Evolutionary conservation across 1,140 invertebrate species (phyloP), one percentile per base, ranked within the genome.

Genomic region (Trichoplusia ni): DNA sequence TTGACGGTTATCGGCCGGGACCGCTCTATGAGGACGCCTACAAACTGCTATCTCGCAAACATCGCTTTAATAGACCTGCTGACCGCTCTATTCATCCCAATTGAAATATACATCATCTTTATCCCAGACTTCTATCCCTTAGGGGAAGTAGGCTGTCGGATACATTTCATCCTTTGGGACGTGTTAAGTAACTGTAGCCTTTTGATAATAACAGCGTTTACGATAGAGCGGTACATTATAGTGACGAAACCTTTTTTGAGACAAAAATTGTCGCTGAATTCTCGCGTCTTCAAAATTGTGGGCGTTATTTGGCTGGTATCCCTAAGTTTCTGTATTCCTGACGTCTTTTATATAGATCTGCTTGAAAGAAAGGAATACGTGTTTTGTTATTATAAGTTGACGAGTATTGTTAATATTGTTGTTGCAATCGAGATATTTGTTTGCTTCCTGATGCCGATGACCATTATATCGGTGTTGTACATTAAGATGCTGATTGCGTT

Each of bases 111-210:
- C 82, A 92, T 93, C 35, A 95, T 98, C 11, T 98, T 97, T 96
- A 94, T 93, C 5, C 93, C 94, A 29, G 95, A 96, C 79, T 96
- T 96, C 0, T 98, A 97, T 85, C 90, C 95, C 2, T 97, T 98
- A 69, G 96, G 97, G 0, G 95, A 97, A 73, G 91, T 92, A 6
- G 97, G 98, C 79, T 98, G 97, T 82, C 92, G 97, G 6, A 86
- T 97, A 27, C 94, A 97, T 66, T 95, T 96, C 4, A 92, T 97
- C 18, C 91, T 97, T 0, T 95, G 95, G 11, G 97, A 98, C 81
- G 95, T 95, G 5, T 95, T 97, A 0, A 95, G 96, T n/a, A 97
- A 98, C 84, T 97, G 97, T 0, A 98, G 97, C 0, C 95, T 99
- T 0, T 91, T 99, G 13, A 96, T 95, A 0, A 97, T 97, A 37